Base-by-base conservation (phyloP, 2,797 vertebrate species). In the Heterohyrax brucei region DNA sequence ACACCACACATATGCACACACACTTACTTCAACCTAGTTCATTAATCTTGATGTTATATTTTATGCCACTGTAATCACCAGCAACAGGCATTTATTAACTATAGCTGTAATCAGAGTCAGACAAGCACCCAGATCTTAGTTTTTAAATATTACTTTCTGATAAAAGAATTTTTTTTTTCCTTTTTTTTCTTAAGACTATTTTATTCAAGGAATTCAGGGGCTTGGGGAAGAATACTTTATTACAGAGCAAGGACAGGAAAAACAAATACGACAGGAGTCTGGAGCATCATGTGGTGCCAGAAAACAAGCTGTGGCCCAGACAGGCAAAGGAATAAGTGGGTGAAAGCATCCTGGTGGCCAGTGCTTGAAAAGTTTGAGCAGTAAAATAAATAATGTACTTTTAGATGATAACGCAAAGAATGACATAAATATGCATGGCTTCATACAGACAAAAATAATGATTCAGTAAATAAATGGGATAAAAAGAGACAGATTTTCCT, bases 91-190 rank as follows among this genome's bases (percentile, higher is more conserved):
- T 62, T 48, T 53, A 44, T 70, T 81, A 91, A 39, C 68, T 68
- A 33, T 73, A 91, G 53, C 4, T 56, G 3, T 86, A 88, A 73
- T 33, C 44, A 39, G 66, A 44, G 19, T 33, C 59, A 79, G 44
- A 6, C 44, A 10, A 62, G 18, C n/a, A 66, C 8, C 22, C 13
- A 96, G 46, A 66, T 62, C n/a, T 91, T 88, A 5, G 7, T 82
- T 93, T 93, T 68, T 70, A 81, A 86, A 87, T 93, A 64, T 16
- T 1, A 33, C 44, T 77, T 95, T 89, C 91, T 62, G 78, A 48
- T 87, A 90, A 89, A 87, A 75, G 39, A 39, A 39, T 39, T 39
- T 39, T 39, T 39, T 39, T 39, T 39, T 39, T 39, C 39, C 39
- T 39, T 39, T 39, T 39, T 39, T 39, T 39, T 39, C 39, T 39